Conservation (phyloP, 2,113 vertebrate genomes). For the Phoenicopterus ruber region DNA sequence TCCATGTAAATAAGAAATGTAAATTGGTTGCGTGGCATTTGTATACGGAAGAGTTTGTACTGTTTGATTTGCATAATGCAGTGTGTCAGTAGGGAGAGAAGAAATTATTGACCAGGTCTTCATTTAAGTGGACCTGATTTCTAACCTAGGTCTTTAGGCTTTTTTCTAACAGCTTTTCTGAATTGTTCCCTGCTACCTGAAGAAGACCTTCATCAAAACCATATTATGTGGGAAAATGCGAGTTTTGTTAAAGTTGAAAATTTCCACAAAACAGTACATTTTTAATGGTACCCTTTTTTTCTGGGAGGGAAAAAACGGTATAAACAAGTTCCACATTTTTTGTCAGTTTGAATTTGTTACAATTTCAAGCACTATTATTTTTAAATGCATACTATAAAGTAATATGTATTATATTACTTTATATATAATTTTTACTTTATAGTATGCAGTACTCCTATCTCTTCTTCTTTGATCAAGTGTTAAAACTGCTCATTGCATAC, state of each 20-base stretch:
- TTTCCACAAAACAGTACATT: background rate
- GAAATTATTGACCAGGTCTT: background rate
- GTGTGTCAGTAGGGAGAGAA: background rate
- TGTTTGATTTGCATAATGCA: background rate
- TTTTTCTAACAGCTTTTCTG: background rate
- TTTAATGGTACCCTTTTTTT: background rate
- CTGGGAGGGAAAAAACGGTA: no score
- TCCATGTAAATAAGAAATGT: background rate
- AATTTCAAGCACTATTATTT: background rate
- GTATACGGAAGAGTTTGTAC: background rate
- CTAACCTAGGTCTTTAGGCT: background rate
- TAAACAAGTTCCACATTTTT: background rate
- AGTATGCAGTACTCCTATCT: background rate
- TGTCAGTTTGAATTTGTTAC: background rate
- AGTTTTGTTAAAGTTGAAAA: background rate
- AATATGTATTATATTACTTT: background rate
- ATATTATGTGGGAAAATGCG: background rate
- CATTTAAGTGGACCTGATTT: background rate
- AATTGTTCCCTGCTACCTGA: background rate
- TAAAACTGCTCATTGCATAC: background rate
- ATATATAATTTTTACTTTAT: background rate
- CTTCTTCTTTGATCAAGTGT: background rate
- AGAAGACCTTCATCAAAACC: background rate
- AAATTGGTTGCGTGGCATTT: background rate
- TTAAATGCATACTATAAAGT: background rate